Conservation (phyloP, 2,888 invertebrate species). For the Euzophera pinguis region DNA sequence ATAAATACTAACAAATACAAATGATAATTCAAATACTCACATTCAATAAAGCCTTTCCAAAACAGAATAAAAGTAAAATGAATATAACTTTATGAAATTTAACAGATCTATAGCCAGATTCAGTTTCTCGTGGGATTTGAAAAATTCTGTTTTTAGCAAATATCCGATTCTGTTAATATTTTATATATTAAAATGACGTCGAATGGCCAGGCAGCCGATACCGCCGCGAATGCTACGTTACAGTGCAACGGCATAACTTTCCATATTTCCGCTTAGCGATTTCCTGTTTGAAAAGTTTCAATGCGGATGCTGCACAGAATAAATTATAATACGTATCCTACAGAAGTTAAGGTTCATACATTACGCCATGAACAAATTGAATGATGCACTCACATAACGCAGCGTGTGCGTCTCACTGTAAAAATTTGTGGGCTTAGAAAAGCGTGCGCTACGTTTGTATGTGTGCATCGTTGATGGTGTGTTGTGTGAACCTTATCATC, state of each 20-base stretch:
- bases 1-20: too few species aligned
- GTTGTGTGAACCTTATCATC: too few species aligned
- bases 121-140: neutral
- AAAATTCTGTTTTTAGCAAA: constrained; percentile 10
- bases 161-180: constrained; percentile 1
- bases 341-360: too few species aligned
- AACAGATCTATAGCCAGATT: neutral
- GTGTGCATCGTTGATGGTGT: too few species aligned
- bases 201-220: neutral
- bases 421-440: too few species aligned
- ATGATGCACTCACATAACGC: too few species aligned
- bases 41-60: too few species aligned
- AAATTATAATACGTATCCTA: too few species aligned
- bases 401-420: too few species aligned
- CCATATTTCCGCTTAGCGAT: constrained; percentile 7
- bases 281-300: constrained; percentile 10
- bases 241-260: neutral
- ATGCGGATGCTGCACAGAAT: neutral
- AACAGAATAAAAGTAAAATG: neutral
- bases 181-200: neutral
- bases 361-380: too few species aligned
- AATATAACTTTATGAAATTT: neutral
- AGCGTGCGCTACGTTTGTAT: too few species aligned
- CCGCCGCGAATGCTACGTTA: neutral
- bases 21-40: too few species aligned